A percentile compares a stretch with the other conserved stretches of the same genome.
Conservation (phyloP, 1,140 invertebrate genomes). For the Lepidurus arcticus region DNA sequence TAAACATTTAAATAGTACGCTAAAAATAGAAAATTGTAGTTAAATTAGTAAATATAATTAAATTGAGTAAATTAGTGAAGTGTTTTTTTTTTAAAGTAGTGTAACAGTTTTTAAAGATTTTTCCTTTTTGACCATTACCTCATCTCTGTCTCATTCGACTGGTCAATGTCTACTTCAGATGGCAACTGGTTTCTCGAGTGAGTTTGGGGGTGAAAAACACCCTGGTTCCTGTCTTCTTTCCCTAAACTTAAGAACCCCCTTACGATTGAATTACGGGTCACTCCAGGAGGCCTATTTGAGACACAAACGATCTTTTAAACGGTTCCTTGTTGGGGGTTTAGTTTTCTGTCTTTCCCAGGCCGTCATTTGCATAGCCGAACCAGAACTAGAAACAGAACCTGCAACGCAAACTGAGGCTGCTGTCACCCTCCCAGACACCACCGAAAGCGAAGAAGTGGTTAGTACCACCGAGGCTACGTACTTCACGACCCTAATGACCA, state of each 20-base stretch:
- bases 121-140: neutral
- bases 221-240: too few species aligned
- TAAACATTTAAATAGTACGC: too few species aligned
- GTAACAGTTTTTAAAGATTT: neutral
- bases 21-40: too few species aligned
- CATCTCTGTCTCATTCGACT: neutral
- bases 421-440: neutral
- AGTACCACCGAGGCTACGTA: neutral
- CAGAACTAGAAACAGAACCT: neutral
- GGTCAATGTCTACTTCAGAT: neutral
- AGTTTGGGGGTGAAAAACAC: neutral
- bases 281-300: neutral
- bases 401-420: neutral
- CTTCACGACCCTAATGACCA: neutral
- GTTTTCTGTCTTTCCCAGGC: conserved; percentile 21
- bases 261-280: neutral
- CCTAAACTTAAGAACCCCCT: too few species aligned
- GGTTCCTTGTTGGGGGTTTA: neutral
- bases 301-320: neutral
- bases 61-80: too few species aligned
- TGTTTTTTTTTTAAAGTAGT: too few species aligned
- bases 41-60: too few species aligned
- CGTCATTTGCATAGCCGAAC: neutral
- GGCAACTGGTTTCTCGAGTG: neutral
- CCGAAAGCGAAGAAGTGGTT: neutral